Conservation (phyloP, 2,113 vertebrate species). For the Gavialis gangeticus region DNA sequence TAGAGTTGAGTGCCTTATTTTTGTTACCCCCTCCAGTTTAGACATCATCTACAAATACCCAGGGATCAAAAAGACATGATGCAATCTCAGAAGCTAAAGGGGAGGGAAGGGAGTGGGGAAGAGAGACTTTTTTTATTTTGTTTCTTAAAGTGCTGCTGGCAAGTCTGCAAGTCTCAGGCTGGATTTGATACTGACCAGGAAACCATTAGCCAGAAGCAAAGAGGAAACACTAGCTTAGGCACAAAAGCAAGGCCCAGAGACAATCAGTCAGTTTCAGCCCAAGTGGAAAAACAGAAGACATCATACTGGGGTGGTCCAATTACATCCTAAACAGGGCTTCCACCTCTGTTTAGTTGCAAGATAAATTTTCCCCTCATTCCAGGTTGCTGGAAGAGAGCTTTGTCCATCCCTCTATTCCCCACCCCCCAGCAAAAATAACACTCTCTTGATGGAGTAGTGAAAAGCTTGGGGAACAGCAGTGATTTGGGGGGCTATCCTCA, state of each 20-base stretch:
- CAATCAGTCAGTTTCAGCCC: background rate
- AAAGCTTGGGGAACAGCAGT: background rate
- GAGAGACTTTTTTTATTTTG: accelerated
- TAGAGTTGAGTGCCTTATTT: accelerated
- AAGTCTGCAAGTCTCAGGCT: accelerated
- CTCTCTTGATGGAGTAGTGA: no score
- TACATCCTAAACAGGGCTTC: background rate
- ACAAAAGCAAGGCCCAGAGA: background rate
- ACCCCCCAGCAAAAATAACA: background rate
- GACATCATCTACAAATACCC: accelerated
- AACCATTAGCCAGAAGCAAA: background rate
- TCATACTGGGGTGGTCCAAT: background rate
- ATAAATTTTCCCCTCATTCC: background rate
- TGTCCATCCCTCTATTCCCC: background rate
- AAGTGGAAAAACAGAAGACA: background rate
- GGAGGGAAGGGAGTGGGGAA: no score
- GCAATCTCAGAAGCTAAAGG: background rate
- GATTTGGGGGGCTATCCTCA: background rate
- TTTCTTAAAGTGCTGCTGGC: accelerated
- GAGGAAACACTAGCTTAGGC: background rate
- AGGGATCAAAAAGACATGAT: background rate
- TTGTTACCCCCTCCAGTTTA: accelerated
- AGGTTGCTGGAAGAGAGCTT: background rate
- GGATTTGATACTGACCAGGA: background rate
- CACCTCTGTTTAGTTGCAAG: background rate